phyloP scores from a whole-genome alignment of 2,113 vertebrate genomes.

The Gallinago paraguaiae region DNA sequence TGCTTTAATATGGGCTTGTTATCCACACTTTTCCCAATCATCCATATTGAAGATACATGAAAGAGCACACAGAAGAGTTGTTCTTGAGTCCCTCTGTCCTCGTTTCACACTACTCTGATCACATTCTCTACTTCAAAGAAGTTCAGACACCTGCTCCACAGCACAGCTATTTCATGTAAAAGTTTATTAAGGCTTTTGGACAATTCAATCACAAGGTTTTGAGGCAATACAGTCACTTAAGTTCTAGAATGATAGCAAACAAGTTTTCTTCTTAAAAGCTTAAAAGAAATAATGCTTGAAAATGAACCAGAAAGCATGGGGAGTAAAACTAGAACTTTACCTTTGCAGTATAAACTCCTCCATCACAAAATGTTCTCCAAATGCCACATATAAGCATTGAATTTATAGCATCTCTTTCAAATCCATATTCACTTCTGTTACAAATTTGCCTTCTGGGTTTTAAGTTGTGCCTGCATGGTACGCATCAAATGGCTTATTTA shows the following conservation, averaged over 20 bases:
- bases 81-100: background rate
- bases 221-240: background rate
- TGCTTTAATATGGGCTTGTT: background rate
- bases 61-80: background rate
- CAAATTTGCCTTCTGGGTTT: background rate
- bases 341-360: background rate
- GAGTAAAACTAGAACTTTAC: slow-evolving; percentile 2
- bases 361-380: slow-evolving; percentile 14
- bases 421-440: slow-evolving; percentile 3
- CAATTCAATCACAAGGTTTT: background rate
- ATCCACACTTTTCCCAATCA: background rate
- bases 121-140: background rate
- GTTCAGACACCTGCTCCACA: background rate
- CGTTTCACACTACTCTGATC: background rate
- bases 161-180: background rate
- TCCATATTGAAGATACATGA: background rate
- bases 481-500: background rate
- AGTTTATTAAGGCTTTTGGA: background rate
- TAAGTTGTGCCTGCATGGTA: background rate
- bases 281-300: background rate
- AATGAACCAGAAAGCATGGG: background rate
- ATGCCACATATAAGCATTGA: background rate
- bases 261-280: background rate
- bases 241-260: background rate
- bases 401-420: slow-evolving; percentile 10